These are phyloP conservation scores for Drosophila meridionalis DNA, from an alignment of 2,888 invertebrate genomes.

Conservation along the genomic window DNA sequence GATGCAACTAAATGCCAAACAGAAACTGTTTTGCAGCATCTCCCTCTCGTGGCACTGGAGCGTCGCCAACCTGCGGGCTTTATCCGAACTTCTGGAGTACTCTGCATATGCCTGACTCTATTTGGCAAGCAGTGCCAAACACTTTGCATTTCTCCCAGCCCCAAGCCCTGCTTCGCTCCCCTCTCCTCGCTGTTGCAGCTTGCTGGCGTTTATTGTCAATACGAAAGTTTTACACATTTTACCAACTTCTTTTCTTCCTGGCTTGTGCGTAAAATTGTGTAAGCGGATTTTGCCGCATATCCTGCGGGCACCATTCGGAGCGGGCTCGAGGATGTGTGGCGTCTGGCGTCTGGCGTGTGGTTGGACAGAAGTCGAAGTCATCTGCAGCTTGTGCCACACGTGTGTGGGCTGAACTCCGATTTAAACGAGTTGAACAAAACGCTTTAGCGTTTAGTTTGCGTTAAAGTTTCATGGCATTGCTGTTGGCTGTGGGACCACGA, in stretches of 20 bases:
- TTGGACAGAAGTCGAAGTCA: slow-evolving; percentile 37
- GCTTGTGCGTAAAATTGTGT: slow-evolving; percentile 69
- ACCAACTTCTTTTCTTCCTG: slow-evolving; percentile 49
- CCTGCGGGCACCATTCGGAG: slow-evolving; percentile 16
- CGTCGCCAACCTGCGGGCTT: slow-evolving; percentile 63
- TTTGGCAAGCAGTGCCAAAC: slow-evolving; percentile 39
- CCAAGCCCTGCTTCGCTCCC: not conserved
- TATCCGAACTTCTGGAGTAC: slow-evolving; percentile 55
- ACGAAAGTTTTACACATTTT: slow-evolving; percentile 73
- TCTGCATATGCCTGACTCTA: slow-evolving; percentile 49
- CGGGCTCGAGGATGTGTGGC: slow-evolving; percentile 24
- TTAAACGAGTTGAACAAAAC: slow-evolving; percentile 73
- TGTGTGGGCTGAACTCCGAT: slow-evolving; percentile 19
- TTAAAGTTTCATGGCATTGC: slow-evolving; percentile 46
- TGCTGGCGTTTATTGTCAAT: slow-evolving; percentile 78
- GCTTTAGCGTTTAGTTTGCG: slow-evolving; percentile 57
- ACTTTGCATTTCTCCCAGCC: slow-evolving; percentile 19
- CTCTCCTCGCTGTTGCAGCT: slow-evolving; percentile 20
- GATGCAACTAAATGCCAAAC: slow-evolving; percentile 66
- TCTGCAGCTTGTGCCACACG: slow-evolving; percentile 21
- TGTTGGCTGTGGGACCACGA: slow-evolving; percentile 10
- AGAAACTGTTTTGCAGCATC: slow-evolving; percentile 56
- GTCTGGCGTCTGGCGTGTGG: slow-evolving; percentile 35
- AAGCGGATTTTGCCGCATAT: slow-evolving; percentile 60
- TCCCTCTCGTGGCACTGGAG: slow-evolving; percentile 24